Evolutionary conservation across 2,888 invertebrate species (phyloP).

Genomic region (Brachypterus glaber): DNA sequence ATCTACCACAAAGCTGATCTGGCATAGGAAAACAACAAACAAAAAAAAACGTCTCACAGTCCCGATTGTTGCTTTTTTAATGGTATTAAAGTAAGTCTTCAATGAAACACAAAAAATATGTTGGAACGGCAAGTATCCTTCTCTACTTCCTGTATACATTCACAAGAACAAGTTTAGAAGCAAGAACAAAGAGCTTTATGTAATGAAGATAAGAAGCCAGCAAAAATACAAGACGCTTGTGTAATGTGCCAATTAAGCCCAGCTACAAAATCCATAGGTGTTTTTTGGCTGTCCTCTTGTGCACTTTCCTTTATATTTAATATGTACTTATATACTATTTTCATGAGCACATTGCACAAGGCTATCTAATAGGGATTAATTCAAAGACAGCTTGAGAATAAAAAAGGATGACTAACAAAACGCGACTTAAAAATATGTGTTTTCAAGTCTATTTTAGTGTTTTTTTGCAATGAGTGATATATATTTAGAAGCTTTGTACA

Average conservation of each 20-base stretch:
- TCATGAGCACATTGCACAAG: constrained; percentile 27
- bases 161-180: neutral
- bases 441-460: constrained; percentile 24
- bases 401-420: constrained; percentile 20
- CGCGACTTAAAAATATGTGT: constrained; percentile 13
- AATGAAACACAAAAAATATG: constrained; percentile 23
- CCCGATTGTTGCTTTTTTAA: too few species aligned
- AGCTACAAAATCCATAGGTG: constrained; percentile 5
- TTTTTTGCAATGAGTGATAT: constrained; percentile 29
- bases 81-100: constrained; percentile 13
- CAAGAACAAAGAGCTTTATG: constrained; percentile 22
- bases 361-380: constrained; percentile 16
- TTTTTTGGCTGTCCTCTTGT: neutral
- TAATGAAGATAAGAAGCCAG: constrained; percentile 17
- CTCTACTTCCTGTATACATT: constrained; percentile 18
- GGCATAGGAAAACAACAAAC: too few species aligned
- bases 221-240: constrained; percentile 28
- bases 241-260: constrained; percentile 33
- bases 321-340: neutral
- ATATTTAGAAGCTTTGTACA: constrained; percentile 30
- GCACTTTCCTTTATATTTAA: constrained; percentile 3
- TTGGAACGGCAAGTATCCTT: constrained; percentile 10
- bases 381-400: constrained; percentile 17
- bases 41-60: too few species aligned
- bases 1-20: neutral